These are phyloP conservation scores for Rhyacophila evoluta DNA, from an alignment of 2,888 invertebrate genomes.

Conservation along the genomic window DNA sequence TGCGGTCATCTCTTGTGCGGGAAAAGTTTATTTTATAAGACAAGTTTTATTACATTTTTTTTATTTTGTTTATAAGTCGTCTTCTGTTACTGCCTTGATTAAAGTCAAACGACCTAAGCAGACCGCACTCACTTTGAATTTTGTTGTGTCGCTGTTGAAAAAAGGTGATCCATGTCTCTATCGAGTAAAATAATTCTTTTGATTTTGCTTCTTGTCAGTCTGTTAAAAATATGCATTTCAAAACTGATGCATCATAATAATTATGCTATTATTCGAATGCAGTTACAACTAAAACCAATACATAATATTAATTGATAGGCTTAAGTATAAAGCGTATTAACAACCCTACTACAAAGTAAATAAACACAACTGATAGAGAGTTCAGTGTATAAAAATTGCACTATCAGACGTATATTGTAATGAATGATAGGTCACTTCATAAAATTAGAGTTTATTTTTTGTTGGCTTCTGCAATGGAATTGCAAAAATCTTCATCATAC, in stretches of 20 bases:
- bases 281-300: no score
- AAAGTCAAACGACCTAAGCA: slow-evolving; percentile 33
- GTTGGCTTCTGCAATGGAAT: background rate
- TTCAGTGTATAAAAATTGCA: no score
- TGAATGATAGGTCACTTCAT: background rate
- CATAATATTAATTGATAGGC: no score
- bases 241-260: no score
- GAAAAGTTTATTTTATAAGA: slow-evolving; percentile 39
- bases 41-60: slow-evolving; percentile 47
- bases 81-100: slow-evolving; percentile 41
- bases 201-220: no score
- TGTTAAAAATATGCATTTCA: no score
- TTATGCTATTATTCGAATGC: no score
- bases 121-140: background rate
- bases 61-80: slow-evolving; percentile 50
- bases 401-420: no score
- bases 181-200: no score
- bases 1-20: slow-evolving; percentile 22
- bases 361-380: no score
- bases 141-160: background rate
- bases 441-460: background rate
- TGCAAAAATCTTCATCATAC: background rate
- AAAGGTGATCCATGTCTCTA: background rate
- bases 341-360: no score
- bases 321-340: no score